These are phyloP conservation scores for Acropora tenuis DNA, from an alignment of 64 coral and sea anemone genomes.

Conservation along the genomic window DNA sequence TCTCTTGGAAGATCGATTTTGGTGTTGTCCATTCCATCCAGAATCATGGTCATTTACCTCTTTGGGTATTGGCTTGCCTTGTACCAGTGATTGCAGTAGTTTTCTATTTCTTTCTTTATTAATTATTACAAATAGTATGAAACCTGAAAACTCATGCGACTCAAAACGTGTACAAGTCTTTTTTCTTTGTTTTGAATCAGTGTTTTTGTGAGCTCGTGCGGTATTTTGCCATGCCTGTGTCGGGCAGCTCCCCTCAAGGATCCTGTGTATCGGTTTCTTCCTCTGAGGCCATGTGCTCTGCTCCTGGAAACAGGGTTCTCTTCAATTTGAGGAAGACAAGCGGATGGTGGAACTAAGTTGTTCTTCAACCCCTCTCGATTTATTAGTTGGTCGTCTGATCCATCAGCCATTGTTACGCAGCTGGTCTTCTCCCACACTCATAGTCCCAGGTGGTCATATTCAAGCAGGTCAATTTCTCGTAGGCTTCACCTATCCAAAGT, in stretches of 20 bases:
- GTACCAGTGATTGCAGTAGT: too few species aligned
- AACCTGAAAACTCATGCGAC: constrained; percentile 31
- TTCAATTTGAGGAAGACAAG: constrained; percentile 33
- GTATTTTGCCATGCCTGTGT: constrained; percentile 18
- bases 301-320: constrained; percentile 36
- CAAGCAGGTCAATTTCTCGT: constrained; percentile 40
- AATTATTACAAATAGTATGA: too few species aligned
- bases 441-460: constrained; percentile 48
- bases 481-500: constrained; percentile 59
- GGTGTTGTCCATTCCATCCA: too few species aligned
- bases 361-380: constrained; percentile 55
- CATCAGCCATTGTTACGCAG: constrained; percentile 25
- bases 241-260: constrained; percentile 9
- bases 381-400: constrained; percentile 36
- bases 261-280: constrained; percentile 18
- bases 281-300: constrained; percentile 1
- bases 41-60: too few species aligned
- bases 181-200: constrained; percentile 36
- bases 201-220: constrained; percentile 29
- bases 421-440: constrained; percentile 65
- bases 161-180: constrained; percentile 9
- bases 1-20: too few species aligned
- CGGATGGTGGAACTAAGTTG: constrained; percentile 51
- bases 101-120: too few species aligned
- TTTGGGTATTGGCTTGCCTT: too few species aligned